Conservation (phyloP, 2,797 vertebrate genomes). For the Parauchenoglanis ngamensis region DNA sequence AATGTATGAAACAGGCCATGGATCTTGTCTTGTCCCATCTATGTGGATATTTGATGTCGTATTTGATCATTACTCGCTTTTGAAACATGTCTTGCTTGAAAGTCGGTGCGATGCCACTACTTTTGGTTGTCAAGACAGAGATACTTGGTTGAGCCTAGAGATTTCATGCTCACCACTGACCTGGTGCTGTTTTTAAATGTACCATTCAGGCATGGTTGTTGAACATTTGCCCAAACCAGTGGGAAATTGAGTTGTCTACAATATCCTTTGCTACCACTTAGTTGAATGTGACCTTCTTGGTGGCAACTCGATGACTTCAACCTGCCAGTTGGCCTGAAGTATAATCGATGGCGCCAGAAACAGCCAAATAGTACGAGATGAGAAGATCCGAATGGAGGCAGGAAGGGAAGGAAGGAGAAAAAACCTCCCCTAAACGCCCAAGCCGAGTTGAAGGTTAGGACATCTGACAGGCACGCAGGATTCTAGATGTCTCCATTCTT, state of each 20-base stretch:
- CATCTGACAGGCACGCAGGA: constrained; percentile 16
- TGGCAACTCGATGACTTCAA: constrained; percentile 4
- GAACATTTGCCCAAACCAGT: constrained; percentile 34
- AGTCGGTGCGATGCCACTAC: background rate
- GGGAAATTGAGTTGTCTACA: constrained; percentile 20
- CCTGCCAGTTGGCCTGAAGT: constrained; percentile 2
- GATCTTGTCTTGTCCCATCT: background rate
- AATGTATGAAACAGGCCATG: background rate
- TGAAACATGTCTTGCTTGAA: constrained; percentile 1
- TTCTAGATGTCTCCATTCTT: constrained; percentile 28
- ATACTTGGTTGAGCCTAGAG: background rate
- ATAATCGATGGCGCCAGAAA: background rate
- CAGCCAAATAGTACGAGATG: background rate
- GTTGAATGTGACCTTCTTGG: background rate
- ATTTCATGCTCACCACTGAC: background rate
- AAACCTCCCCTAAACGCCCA: background rate
- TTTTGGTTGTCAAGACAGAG: background rate
- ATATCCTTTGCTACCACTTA: background rate
- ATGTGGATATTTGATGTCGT: background rate
- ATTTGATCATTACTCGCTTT: background rate
- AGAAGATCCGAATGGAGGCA: background rate
- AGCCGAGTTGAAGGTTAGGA: background rate
- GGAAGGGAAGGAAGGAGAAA: background rate
- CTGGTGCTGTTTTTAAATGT: background rate
- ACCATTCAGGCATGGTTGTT: background rate